Conservation (phyloP, 1,140 invertebrate genomes). For the Ectropis grisescens region DNA sequence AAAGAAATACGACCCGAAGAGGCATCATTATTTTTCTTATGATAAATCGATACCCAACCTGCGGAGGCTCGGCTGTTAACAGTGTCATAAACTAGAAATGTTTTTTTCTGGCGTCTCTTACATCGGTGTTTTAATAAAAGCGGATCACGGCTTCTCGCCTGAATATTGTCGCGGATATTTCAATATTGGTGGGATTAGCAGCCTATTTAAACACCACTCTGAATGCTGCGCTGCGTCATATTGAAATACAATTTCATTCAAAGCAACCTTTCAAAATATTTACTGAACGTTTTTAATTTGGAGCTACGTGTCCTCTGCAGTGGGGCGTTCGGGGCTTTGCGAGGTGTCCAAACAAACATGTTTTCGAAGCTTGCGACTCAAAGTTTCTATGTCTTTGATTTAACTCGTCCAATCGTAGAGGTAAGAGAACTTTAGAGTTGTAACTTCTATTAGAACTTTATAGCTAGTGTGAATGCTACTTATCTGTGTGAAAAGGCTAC, state of each 20-base stretch:
- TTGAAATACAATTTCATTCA: conserved; percentile 59
- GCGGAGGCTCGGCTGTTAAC: background rate
- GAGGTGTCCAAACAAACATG: too few species aligned
- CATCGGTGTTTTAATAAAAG: conserved; percentile 63
- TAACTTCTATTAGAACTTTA: too few species aligned
- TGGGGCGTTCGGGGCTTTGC: too few species aligned
- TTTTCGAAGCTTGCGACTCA: too few species aligned
- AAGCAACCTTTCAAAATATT: conserved; percentile 51
- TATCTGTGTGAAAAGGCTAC: too few species aligned
- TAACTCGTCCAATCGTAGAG: too few species aligned
- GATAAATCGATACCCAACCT: background rate
- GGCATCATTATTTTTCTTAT: too few species aligned
- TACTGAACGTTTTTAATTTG: conserved; percentile 55
- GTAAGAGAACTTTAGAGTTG: too few species aligned
- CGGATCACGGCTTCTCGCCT: conserved; percentile 48
- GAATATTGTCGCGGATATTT: conserved; percentile 64
- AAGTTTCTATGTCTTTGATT: too few species aligned
- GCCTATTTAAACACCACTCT: conserved; percentile 61
- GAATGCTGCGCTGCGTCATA: conserved; percentile 45
- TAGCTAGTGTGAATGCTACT: too few species aligned
- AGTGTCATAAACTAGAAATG: background rate
- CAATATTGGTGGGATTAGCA: conserved; percentile 65
- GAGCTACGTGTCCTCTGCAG: conserved; percentile 5
- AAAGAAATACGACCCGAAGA: too few species aligned
- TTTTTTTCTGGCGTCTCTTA: conserved; percentile 30